Conservation (phyloP, 2,113 vertebrate species). For the Pseudorhombus dupliciocellatus region DNA sequence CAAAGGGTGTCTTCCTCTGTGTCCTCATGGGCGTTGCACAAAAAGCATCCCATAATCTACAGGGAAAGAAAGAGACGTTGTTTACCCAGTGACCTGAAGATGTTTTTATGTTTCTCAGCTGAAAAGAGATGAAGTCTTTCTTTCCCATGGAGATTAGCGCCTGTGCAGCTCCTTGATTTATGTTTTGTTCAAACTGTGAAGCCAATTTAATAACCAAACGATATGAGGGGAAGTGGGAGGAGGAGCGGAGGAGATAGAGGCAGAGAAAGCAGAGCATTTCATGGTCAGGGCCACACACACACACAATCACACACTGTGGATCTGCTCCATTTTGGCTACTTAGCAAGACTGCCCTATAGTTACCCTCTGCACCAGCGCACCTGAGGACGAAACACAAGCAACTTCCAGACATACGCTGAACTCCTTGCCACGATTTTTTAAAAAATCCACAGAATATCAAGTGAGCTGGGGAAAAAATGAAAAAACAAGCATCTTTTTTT, state of each 20-base stretch:
- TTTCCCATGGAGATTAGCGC: slow-evolving; percentile 20
- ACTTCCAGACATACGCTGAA: too few species aligned
- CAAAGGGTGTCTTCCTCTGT: too few species aligned
- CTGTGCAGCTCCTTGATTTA: slow-evolving; percentile 29
- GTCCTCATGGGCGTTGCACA: too few species aligned
- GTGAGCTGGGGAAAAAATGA: too few species aligned
- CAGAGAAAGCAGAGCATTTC: slow-evolving; percentile 26
- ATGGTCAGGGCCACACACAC: slow-evolving; percentile 42
- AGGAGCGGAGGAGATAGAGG: slow-evolving; percentile 17
- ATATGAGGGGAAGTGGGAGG: slow-evolving; percentile 29
- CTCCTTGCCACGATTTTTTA: too few species aligned
- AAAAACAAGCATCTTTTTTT: too few species aligned
- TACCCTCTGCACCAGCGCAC: too few species aligned
- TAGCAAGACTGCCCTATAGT: too few species aligned
- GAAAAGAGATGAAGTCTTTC: slow-evolving; percentile 5
- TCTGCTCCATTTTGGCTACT: too few species aligned
- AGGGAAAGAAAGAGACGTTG: background rate
- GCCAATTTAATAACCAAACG: slow-evolving; percentile 27
- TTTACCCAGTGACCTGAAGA: slow-evolving; percentile 21
- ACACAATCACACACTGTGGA: background rate
- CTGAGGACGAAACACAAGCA: too few species aligned
- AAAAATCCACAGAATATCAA: too few species aligned
- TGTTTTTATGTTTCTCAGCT: slow-evolving; percentile 13
- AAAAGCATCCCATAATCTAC: too few species aligned
- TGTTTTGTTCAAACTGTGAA: slow-evolving; percentile 20